Evolutionary conservation across 2,113 vertebrate genomes (phyloP), one percentile per base, ranked within the genome.

Genomic region (Hemiscyllium ocellatum): DNA sequence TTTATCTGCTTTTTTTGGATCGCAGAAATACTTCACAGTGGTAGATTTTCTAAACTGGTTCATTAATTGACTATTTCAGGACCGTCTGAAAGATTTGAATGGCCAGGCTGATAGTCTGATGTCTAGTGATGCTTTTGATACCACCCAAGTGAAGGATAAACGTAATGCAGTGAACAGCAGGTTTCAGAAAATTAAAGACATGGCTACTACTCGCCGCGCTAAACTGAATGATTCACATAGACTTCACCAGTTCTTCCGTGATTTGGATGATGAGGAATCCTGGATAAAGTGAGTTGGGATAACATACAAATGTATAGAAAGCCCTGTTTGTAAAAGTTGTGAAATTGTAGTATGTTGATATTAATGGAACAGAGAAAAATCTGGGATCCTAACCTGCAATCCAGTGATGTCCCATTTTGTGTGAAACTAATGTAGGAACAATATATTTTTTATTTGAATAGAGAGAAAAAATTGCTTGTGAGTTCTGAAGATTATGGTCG

Each of bases 401-500:
- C 33, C 4, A 17, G 61, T 94, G 20, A 94, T 52, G 26, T 89
- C 50, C 26, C 29, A 1, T 56, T 26, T 26, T 72, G 33, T n/a
- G 24, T 94, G 26, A 70, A 68, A 0, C 7, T 70, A 68, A 95
- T 50, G 37, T 50, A n/a, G 61, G 89, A 76, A 93, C 66, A 15
- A 66, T 66, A 29, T 33, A 12, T 65, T 66, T 76, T 76, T 61
- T 65, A 19, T 96, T 93, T 93, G 37, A 50, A 47, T 96, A 99
- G 99, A 96, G 99, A 99, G 96, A 99, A 99, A 97, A 99, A 99
- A 96, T 96, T 99, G 91, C 97, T 99, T 65, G 99, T 99, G 12
- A 99, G 99, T 96, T 99, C 99, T 0, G 99, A 99, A 97, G 99
- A 99, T 96, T 99, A 99, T 0, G 99, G 99, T 97, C 98, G 99